Evolutionary conservation across 2,113 vertebrate genomes (phyloP), one percentile per base, ranked within the genome.

Genomic region (Pseudorectes ferrugineus): DNA sequence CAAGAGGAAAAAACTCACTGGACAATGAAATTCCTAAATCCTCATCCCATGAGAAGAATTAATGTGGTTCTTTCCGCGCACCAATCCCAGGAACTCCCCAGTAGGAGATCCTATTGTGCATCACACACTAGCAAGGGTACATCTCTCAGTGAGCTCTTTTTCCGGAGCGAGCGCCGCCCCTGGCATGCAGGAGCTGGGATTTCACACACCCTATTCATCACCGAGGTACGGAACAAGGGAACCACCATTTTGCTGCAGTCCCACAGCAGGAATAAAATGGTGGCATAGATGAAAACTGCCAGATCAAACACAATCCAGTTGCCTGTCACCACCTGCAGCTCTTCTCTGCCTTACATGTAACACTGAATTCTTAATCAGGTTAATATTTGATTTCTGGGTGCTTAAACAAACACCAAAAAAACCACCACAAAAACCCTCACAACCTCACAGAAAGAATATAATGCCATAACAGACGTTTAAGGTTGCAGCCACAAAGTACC

Each of bases 201-300:
- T 96, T 95, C 90, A 88, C 90, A 93, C 54, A 31, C 42, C 65
- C 52, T 66, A 8, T 35, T 83, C 48, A 52, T 91, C 82, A 33
- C 81, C 4, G 18, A 93, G 65, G 93, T 63, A n/a, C 26, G 21
- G 48, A 81, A 87, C 31, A 71, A 87, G 77, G 25, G 23, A 94
- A 36, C 87, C 85, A 90, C 97, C 97, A 97, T 97, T 98, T 98
- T 97, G 92, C 93, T 88, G 95, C 92, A 91, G 71, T 94, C 85
- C 83, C 89, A 93, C 93, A 68, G 72, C 93, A 95, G 92, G 86
- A 92, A 65, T 92, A 89, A 97, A 93, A 97, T 96, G 96, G 96
- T 97, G 97, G 97, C 85, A 81, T 8, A 96, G 92, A 97, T 88
- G 91, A 97, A 97, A 97, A 96, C 95, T 91, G 97, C 93, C 94